Evolutionary conservation across 2,888 invertebrate genomes (phyloP), one percentile per base, ranked within the genome.

Genomic region (Steinernema hermaphroditum): DNA sequence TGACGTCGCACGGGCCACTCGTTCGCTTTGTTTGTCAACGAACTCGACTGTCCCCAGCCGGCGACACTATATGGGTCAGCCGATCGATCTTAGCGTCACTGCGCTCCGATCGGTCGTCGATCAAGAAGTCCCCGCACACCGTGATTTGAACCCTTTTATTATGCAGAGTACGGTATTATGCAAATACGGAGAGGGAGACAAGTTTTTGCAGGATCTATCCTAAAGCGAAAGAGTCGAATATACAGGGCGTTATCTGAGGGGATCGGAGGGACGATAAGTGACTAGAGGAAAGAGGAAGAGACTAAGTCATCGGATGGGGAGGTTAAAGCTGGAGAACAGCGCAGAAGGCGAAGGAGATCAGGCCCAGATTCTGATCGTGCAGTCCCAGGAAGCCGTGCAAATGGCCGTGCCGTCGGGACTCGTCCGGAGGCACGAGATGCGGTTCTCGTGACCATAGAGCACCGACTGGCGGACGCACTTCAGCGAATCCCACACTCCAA

Each of bases 361-460:
- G 34, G 74, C 74, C 74, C 74, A 74, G 32, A 75, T 73, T 87
- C 93, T 90, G 78, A 95, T 90, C 57, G 94, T 94, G 82, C 91
- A 92, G 88, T 94, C 97, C 97, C 97, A 98, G 86, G 95, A 95
- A 77, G 96, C 96, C 50, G 97, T 96, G 81, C 94, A 94, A 19
- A 98, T 90, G 73, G 96, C 96, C 43, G 97, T 95, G 77, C 97
- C 97, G 90, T 98, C 97, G 69, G 96, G 96, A 74, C 96, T 94
- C 49, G 92, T 92, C 49, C 86, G 77, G 29, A 86, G 79, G 82
- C 89, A 89, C 74, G 83, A 83, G 69, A 86, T 86, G 12, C 82
- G 75, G 62, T 85, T 85, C 75, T 85, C 85, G 73, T 85, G 85
- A 32, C 85, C 85, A 73, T 86, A 86, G 19, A 86, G 76, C 8